These are phyloP conservation scores for Caenorhabditis virilis DNA, from an alignment of 2,888 invertebrate species.

Conservation along the genomic window DNA sequence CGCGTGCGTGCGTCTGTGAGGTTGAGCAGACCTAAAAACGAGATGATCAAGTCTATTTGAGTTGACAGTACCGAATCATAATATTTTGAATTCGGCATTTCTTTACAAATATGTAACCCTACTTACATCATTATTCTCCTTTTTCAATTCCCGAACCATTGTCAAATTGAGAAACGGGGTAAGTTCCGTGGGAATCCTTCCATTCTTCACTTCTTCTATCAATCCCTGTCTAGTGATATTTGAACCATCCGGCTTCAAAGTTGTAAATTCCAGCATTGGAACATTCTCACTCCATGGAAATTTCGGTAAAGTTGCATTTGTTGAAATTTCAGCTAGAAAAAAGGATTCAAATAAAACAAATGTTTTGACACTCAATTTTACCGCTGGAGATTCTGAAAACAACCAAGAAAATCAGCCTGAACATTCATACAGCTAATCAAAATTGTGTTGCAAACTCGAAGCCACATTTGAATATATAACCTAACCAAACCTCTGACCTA, in stretches of 20 bases:
- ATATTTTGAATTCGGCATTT: too few species aligned
- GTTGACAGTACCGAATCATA: too few species aligned
- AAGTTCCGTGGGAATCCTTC: constrained; percentile 20
- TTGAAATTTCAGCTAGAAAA: constrained; percentile 72
- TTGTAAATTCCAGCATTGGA: constrained; percentile 31
- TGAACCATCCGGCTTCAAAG: constrained; percentile 12
- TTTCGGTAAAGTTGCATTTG: too few species aligned
- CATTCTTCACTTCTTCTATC: constrained; percentile 21
- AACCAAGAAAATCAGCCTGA: too few species aligned
- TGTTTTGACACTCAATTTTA: too few species aligned
- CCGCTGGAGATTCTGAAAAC: too few species aligned
- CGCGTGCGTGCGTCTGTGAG: constrained; percentile 25
- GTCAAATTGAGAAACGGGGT: constrained; percentile 36
- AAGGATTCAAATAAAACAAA: too few species aligned
- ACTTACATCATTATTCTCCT: constrained; percentile 27
- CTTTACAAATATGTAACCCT: too few species aligned
- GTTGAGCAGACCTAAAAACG: constrained; percentile 39
- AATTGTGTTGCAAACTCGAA: too few species aligned
- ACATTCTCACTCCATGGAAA: constrained; percentile 45
- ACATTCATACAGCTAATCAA: too few species aligned
- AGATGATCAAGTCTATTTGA: constrained; percentile 30
- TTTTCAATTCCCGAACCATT: constrained; percentile 21
- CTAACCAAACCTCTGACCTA: too few species aligned
- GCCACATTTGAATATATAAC: too few species aligned
- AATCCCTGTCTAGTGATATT: constrained; percentile 11